Evolutionary conservation across 2,113 vertebrate species (phyloP).

Genomic region (Passer domesticus): DNA sequence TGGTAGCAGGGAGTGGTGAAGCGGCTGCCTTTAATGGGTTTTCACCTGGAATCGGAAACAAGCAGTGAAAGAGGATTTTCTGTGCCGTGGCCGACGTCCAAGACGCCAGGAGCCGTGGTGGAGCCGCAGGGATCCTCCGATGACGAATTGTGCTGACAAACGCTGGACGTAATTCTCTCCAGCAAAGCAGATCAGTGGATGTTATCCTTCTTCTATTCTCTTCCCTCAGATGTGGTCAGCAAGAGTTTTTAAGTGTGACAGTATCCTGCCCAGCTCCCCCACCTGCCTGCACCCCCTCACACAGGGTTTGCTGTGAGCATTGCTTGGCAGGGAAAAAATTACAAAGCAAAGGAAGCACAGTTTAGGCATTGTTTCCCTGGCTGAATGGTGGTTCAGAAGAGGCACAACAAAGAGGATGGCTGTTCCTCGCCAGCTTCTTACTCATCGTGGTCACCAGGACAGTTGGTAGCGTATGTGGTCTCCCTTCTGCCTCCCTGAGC

Average conservation of each 20-base stretch:
- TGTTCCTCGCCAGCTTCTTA: not conserved
- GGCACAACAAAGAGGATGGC: not conserved
- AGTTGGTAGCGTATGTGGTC: not conserved
- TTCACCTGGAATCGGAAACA: not conserved
- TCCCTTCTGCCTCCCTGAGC: not conserved
- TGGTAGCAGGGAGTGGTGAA: not conserved
- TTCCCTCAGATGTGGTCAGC: not conserved
- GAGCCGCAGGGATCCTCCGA: not conserved
- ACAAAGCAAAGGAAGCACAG: not conserved
- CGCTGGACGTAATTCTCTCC: not conserved
- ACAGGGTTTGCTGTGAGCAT: not conserved
- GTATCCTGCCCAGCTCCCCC: not conserved
- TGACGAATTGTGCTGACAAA: not conserved
- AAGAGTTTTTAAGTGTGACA: not conserved
- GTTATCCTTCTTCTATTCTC: not conserved
- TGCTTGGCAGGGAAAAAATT: not conserved
- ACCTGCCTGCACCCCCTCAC: not conserved
- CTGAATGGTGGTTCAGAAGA: constrained; percentile 4
- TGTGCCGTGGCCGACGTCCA: not conserved
- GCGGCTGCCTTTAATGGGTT: constrained; percentile 8
- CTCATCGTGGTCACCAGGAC: not conserved
- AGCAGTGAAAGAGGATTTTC: not conserved
- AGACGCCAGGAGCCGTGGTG: not conserved
- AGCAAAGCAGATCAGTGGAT: not conserved
- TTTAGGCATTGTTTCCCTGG: not conserved